Evolutionary conservation across 2,113 vertebrate species (phyloP).

Genomic region (Elanoides forficatus): DNA sequence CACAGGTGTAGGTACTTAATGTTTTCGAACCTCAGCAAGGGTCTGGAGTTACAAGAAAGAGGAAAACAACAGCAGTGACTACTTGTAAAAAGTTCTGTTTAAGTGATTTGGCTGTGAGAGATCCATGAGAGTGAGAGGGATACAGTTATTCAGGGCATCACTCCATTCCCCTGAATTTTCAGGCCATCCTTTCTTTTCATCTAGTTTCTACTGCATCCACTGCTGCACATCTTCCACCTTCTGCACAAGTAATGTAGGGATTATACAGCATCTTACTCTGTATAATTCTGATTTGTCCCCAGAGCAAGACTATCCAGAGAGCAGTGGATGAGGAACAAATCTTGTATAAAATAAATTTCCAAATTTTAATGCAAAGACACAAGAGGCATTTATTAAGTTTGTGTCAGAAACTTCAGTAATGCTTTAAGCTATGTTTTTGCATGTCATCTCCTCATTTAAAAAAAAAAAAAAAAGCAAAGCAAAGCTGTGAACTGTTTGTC

Average conservation of each 20-base stretch:
- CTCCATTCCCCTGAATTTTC: neutral
- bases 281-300: neutral
- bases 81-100: neutral
- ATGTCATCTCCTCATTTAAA: neutral
- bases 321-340: neutral
- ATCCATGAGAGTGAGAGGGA: accelerated
- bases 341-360: neutral
- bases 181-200: neutral
- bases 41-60: neutral
- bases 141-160: neutral
- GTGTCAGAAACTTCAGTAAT: neutral
- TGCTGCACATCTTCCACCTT: neutral
- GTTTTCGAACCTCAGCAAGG: neutral
- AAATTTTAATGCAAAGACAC: neutral
- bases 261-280: neutral
- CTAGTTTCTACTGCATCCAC: neutral
- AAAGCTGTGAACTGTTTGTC: neutral
- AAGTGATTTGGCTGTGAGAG: neutral
- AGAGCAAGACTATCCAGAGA: neutral
- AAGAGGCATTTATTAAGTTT: neutral
- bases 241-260: neutral
- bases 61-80: neutral
- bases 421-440: neutral
- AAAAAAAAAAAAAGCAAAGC: neutral
- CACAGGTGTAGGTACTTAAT: neutral